These are phyloP conservation scores for Oreochromis mossambicus DNA, from an alignment of 2,797 vertebrate species.

Conservation along the genomic window DNA sequence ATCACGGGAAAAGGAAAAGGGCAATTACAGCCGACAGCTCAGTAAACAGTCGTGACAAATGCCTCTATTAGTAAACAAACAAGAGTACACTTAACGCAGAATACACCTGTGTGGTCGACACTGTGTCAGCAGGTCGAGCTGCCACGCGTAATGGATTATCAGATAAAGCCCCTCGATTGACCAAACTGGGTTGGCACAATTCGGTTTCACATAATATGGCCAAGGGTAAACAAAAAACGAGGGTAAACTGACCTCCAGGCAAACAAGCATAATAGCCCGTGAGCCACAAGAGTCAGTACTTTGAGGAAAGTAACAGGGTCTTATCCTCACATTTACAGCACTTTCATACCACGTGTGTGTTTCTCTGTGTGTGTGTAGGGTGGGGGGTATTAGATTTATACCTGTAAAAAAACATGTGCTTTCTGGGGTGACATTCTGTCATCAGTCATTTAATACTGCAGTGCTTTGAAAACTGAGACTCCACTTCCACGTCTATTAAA, in stretches of 20 bases:
- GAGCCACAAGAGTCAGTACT: not conserved
- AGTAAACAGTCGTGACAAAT: slow-evolving; percentile 62
- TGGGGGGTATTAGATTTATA: not conserved
- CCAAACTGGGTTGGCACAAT: slow-evolving; percentile 24
- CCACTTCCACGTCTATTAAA: not conserved
- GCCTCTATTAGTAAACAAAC: slow-evolving; percentile 48
- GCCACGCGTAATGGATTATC: slow-evolving; percentile 65
- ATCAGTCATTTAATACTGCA: not conserved
- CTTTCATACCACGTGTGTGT: not conserved
- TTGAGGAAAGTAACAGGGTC: not conserved
- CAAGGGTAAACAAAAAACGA: not conserved
- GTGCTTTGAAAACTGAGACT: not conserved
- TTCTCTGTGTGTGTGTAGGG: not conserved
- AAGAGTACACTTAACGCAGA: slow-evolving; percentile 39
- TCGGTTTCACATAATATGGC: not conserved
- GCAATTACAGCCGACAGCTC: slow-evolving; percentile 39
- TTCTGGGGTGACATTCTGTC: not conserved
- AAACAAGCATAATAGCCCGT: not conserved
- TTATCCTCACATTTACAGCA: not conserved
- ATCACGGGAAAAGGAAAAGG: slow-evolving; percentile 46
- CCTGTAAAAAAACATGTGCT: not conserved
- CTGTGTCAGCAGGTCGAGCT: slow-evolving; percentile 55
- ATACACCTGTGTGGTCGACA: slow-evolving; percentile 64
- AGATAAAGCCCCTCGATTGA: slow-evolving; percentile 19
- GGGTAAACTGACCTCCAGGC: not conserved